These are phyloP conservation scores for Parnassius orleans DNA, from an alignment of 2,888 invertebrate genomes.

Conservation along the genomic window DNA sequence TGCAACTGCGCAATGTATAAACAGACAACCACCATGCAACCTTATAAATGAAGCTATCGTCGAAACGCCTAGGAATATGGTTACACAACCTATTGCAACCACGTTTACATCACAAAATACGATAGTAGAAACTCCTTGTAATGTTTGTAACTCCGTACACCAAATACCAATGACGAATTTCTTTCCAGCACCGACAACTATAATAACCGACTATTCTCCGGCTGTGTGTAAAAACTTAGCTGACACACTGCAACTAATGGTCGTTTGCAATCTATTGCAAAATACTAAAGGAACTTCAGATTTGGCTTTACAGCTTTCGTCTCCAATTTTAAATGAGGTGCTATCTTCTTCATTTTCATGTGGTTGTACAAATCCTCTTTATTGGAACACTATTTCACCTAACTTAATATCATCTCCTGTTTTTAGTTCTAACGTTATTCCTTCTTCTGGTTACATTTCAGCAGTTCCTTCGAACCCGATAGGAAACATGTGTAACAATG, in stretches of 20 bases:
- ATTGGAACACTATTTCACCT: slow-evolving; percentile 25
- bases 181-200: slow-evolving; percentile 41
- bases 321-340: slow-evolving; percentile 50
- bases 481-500: slow-evolving; percentile 26
- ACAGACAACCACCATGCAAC: slow-evolving; percentile 37
- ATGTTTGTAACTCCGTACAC: slow-evolving; percentile 12
- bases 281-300: slow-evolving; percentile 46
- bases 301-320: slow-evolving; percentile 45
- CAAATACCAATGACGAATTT: slow-evolving; percentile 31
- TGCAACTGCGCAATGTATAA: slow-evolving; percentile 41
- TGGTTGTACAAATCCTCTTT: slow-evolving; percentile 43
- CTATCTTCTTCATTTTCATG: slow-evolving; percentile 43
- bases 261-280: slow-evolving; percentile 56
- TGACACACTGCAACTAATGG: slow-evolving; percentile 63
- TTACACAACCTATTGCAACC: slow-evolving; percentile 23
- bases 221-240: slow-evolving; percentile 58
- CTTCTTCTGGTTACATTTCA: slow-evolving; percentile 34
- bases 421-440: slow-evolving; percentile 32
- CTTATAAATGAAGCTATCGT: slow-evolving; percentile 35
- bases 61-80: slow-evolving; percentile 36
- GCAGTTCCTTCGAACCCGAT: slow-evolving; percentile 29
- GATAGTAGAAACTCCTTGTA: slow-evolving; percentile 18
- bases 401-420: slow-evolving; percentile 23
- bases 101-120: slow-evolving; percentile 11
- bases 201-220: slow-evolving; percentile 64